Percentiles rank a stretch among this genome's conserved stretches.
phyloP scores from a whole-genome alignment of 2,113 vertebrate genomes.

The Noctilio leporinus region DNA sequence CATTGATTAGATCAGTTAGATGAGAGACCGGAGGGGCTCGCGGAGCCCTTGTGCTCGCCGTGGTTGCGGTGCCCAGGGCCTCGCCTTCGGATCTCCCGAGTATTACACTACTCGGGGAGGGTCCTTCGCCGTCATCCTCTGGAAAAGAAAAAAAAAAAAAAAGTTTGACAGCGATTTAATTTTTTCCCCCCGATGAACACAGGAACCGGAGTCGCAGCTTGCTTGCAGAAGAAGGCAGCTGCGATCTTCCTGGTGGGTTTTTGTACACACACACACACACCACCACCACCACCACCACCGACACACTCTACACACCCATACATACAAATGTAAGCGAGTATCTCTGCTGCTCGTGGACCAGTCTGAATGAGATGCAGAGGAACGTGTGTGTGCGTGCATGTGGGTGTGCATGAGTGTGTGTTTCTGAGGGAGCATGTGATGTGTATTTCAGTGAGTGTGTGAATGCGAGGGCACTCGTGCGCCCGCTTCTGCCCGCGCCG shows the following conservation, averaged over 20 bases:
- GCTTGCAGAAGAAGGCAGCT: conserved; percentile 25
- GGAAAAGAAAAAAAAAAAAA: neutral
- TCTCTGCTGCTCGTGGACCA: neutral
- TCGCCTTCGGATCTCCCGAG: neutral
- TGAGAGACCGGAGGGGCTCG: neutral
- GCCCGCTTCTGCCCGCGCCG: neutral
- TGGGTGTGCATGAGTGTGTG: neutral
- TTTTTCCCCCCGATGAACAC: neutral
- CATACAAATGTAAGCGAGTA: neutral
- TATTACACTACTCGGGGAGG: neutral
- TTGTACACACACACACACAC: neutral
- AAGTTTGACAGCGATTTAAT: conserved; percentile 38
- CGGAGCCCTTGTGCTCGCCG: neutral
- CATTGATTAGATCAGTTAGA: conserved; percentile 78
- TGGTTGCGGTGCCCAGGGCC: neutral
- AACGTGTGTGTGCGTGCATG: neutral
- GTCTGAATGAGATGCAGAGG: neutral
- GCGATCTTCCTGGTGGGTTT: conserved; percentile 16
- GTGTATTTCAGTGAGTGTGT: neutral
- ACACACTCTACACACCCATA: no score
- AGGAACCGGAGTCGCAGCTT: neutral
- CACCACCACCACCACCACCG: no score
- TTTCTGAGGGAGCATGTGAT: neutral
- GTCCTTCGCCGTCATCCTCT: neutral
- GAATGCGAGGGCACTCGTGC: neutral